Conservation (phyloP, 2,888 invertebrate genomes). For the Cataglyphis albicans region DNA sequence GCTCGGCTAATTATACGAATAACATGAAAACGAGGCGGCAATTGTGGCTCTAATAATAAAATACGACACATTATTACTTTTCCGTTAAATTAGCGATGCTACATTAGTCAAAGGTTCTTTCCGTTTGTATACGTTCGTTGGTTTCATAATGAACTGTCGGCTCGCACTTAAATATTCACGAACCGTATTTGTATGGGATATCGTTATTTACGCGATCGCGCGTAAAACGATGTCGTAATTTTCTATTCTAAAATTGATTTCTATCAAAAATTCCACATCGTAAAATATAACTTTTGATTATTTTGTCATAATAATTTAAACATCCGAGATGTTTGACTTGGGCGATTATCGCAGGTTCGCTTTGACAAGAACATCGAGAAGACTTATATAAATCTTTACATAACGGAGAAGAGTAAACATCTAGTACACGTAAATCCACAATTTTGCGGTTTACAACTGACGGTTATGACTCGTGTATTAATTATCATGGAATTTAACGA, state of each 20-base stretch:
- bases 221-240: conserved; percentile 5
- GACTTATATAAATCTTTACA: background rate
- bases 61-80: conserved; percentile 43
- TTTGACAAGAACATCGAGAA: conserved; percentile 3
- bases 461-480: background rate
- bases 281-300: background rate
- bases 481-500: background rate
- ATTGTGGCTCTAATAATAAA: conserved; percentile 1
- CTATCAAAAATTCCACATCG: background rate
- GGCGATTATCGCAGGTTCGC: background rate
- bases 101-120: conserved; percentile 47
- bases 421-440: background rate
- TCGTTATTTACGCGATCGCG: background rate
- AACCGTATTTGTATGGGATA: background rate
- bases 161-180: conserved; percentile 34
- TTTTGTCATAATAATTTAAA: background rate
- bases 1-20: conserved; percentile 30
- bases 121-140: background rate
- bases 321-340: background rate
- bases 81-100: conserved; percentile 41
- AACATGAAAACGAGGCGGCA: conserved; percentile 39
- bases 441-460: background rate
- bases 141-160: conserved; percentile 26
- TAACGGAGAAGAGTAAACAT: background rate
- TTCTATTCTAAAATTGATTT: conserved; percentile 7